Conservation (phyloP, 1,140 invertebrate species). For the Oreohelix idahoensis region DNA sequence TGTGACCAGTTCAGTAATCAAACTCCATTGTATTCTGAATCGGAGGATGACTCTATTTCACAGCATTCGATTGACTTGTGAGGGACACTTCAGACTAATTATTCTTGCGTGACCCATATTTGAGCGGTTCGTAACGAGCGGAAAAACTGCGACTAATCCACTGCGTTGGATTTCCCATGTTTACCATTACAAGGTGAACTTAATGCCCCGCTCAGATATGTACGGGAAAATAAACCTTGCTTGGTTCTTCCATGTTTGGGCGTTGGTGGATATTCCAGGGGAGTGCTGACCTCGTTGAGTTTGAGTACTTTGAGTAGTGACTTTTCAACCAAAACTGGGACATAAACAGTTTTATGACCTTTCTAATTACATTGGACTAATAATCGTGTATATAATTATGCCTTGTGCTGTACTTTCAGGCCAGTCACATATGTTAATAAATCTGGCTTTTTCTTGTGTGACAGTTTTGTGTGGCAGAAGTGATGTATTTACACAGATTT, state of each 20-base stretch:
- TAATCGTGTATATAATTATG: too few relatives aligned
- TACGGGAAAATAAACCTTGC: neutral
- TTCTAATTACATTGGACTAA: too few relatives aligned
- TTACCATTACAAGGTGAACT: neutral
- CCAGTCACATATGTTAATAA: constrained; percentile 16
- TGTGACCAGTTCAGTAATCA: constrained; percentile 21
- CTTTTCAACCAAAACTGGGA: neutral
- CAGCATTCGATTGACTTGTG: constrained; percentile 9
- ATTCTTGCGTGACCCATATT: neutral
- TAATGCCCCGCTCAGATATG: neutral
- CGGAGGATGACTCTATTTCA: constrained; percentile 7
- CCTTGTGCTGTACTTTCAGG: neutral
- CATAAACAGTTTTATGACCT: neutral
- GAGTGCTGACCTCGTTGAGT: neutral
- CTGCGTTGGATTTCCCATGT: neutral
- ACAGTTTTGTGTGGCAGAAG: neutral
- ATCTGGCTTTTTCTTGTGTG: constrained; percentile 15
- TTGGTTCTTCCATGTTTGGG: neutral
- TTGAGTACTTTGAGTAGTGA: neutral
- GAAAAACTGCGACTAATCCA: neutral
- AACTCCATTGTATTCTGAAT: constrained; percentile 13
- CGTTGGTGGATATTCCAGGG: neutral
- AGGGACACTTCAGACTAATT: neutral
- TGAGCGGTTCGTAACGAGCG: neutral
- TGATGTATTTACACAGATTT: too few relatives aligned